Conservation (phyloP, 2,888 invertebrate genomes). For the Dryocosmus kuriphilus region DNA sequence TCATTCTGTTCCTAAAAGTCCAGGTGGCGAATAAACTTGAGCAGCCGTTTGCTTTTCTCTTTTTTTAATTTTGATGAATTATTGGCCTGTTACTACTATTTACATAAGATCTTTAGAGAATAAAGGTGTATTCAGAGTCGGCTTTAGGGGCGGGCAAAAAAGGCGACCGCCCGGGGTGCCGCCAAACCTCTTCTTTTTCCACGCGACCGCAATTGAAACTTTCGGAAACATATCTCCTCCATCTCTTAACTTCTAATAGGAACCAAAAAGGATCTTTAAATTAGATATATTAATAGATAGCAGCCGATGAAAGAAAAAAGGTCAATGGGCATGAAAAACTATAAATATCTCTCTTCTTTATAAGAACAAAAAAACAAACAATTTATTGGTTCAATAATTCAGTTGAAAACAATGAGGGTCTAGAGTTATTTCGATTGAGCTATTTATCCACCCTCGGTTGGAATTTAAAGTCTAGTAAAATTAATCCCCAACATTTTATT, state of each 20-base stretch:
- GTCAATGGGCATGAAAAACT: not conserved
- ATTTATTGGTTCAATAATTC: not conserved
- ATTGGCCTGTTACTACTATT: conserved; percentile 40
- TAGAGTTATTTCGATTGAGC: conserved; percentile 5
- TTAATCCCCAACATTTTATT: not conserved
- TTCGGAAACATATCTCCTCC: conserved; percentile 37
- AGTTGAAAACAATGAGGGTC: not conserved
- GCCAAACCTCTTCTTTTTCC: conserved; percentile 40
- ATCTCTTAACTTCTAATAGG: conserved; percentile 35
- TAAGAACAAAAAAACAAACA: conserved; percentile 1
- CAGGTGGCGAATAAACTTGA: conserved; percentile 16
- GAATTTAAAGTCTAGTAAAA: not conserved
- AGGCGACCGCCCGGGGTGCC: conserved; percentile 38
- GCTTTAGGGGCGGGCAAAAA: conserved; percentile 41
- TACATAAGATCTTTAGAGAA: conserved; percentile 40
- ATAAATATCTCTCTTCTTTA: conserved; percentile 26
- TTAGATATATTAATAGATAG: conserved; percentile 35
- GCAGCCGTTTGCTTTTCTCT: conserved; percentile 1
- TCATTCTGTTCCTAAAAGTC: not conserved
- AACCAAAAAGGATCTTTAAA: conserved; percentile 37
- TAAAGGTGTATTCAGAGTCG: conserved; percentile 35
- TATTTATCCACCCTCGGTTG: not conserved
- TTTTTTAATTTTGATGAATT: conserved; percentile 38
- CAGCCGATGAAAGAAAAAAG: conserved; percentile 27
- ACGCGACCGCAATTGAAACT: conserved; percentile 40